phyloP scores from a whole-genome alignment of 2,113 vertebrate genomes.

The Pedetes capensis region DNA sequence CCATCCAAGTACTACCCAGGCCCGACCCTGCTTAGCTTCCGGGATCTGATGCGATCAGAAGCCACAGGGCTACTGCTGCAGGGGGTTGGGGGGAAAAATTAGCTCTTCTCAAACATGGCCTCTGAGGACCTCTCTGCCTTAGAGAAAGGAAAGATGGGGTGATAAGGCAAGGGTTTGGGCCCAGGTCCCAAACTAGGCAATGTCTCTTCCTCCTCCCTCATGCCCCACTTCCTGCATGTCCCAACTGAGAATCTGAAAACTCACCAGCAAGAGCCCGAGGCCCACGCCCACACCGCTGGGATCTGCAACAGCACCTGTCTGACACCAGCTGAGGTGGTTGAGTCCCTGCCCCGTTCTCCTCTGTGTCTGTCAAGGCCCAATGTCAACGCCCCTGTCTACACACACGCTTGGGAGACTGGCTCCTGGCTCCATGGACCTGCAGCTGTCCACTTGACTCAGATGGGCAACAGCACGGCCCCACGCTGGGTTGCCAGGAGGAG shows the following conservation, averaged over 20 bases:
- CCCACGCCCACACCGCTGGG: no score
- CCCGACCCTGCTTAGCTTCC: no score
- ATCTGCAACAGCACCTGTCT: background rate
- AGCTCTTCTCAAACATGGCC: background rate
- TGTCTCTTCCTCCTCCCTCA: no score
- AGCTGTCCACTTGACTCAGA: background rate
- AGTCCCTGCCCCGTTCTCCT: no score
- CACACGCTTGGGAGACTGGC: rapidly evolving
- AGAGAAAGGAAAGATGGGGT: background rate
- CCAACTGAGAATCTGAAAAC: background rate
- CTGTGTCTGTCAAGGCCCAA: no score
- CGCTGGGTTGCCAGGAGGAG: rapidly evolving
- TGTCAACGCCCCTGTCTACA: background rate
- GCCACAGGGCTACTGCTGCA: no score
- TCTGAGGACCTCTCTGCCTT: background rate
- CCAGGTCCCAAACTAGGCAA: rapidly evolving
- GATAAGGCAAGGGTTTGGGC: background rate
- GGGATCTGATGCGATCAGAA: no score
- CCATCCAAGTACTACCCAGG: no score
- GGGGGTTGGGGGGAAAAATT: no score
- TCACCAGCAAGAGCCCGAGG: no score
- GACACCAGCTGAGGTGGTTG: rapidly evolving
- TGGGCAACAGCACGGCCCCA: rapidly evolving
- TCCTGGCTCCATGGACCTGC: background rate
- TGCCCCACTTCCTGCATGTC: background rate